Base-by-base conservation (phyloP, 1,140 invertebrate species). In the Philotrypesis tridentata region DNA sequence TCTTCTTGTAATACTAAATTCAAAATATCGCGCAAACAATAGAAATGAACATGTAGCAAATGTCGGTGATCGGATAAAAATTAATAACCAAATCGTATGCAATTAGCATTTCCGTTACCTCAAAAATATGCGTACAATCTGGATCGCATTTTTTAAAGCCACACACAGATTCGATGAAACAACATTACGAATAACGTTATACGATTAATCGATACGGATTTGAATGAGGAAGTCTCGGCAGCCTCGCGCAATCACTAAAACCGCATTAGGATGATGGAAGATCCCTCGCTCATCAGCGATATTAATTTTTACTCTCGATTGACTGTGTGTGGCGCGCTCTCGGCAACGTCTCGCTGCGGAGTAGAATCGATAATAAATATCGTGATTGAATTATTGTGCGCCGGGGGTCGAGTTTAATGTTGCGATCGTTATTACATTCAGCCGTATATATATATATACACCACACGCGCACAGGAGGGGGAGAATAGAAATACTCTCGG, bases 371-470 rank as follows among this genome's bases (percentile, higher is more conserved):
- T 80, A 43, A 80, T 67, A 73, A 74, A 48, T 74, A 65, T 23
- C 60, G 40, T 67, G 40, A 80, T 80, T 80, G 71, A 80, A 80
- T 80, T 72, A 73, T 80, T 80, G 48, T 71, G 27, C 8, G 14
- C n/a, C n/a, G 12, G 71, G 37, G 70, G 60, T 81, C 25, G 63
- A 60, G 61, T 75, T 80, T 80, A 80, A 74, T 80, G 63, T 81
- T 70, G 73, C 72, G 73, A 75, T 82, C 72, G 65, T 76, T 82
- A 82, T 82, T 82, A 61, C 80, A 71, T 82, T 82, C 60, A 82
- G 60, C 27, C 29, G 33, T 43, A 43, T 12, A 43, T 43, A 14
- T 43, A 43, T 7, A 43, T 43, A 43, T 43, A 43, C 21, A n/a
- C 14, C 9, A 9, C 9, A 37, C 33, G 33, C 33, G 33, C 9